A percentile compares a stretch with the other conserved stretches of the same genome.
These are phyloP conservation scores for Diabrotica undecimpunctata DNA, from an alignment of 1,140 invertebrate species.

Conservation along the genomic window DNA sequence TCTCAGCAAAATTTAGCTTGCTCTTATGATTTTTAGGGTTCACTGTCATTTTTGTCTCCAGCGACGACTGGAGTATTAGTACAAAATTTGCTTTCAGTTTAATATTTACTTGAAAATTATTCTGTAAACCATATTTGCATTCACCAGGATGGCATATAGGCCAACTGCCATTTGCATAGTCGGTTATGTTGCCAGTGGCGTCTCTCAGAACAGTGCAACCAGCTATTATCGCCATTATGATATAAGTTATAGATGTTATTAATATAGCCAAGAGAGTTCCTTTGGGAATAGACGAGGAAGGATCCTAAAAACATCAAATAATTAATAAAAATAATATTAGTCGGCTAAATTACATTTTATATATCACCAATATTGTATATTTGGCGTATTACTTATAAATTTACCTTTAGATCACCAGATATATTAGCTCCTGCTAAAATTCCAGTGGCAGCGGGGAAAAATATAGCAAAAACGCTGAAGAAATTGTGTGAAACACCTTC, in stretches of 20 bases:
- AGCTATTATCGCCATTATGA: slow-evolving; percentile 75
- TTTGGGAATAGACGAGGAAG: slow-evolving; percentile 83
- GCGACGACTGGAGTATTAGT: too few species aligned
- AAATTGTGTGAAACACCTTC: slow-evolving; percentile 75
- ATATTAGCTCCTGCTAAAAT: slow-evolving; percentile 93
- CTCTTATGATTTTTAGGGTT: too few species aligned
- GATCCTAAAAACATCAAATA: slow-evolving; percentile 65
- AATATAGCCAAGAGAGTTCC: slow-evolving; percentile 86
- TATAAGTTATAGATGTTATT: slow-evolving; percentile 78
- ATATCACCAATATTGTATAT: too few species aligned
- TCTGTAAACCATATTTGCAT: slow-evolving; percentile 75
- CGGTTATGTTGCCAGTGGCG: slow-evolving; percentile 65
- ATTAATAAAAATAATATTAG: too few species aligned
- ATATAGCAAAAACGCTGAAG: slow-evolving; percentile 94
- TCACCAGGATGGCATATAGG: slow-evolving; percentile 36
- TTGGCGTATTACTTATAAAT: not conserved
- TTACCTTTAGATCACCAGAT: slow-evolving; percentile 85
- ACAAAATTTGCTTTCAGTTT: not conserved
- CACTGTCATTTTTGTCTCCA: too few species aligned
- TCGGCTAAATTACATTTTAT: too few species aligned
- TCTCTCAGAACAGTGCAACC: slow-evolving; percentile 72
- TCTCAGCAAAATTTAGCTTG: too few species aligned
- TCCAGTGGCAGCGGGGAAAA: slow-evolving; percentile 96
- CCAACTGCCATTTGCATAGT: slow-evolving; percentile 41
- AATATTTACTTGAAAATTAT: slow-evolving; percentile 69